Conservation (phyloP, 2,113 vertebrate genomes). For the Uria lomvia region DNA sequence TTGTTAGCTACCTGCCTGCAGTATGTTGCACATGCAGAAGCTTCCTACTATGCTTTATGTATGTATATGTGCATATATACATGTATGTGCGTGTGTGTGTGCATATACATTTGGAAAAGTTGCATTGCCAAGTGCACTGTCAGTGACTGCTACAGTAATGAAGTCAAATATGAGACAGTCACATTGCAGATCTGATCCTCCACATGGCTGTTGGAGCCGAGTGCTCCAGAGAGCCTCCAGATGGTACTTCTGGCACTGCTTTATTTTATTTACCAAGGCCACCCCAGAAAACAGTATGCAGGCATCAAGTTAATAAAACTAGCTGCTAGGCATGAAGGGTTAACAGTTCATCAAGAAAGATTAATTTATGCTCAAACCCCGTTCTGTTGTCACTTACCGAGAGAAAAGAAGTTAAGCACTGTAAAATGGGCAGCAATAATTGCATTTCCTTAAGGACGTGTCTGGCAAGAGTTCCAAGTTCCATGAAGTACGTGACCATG, state of each 20-base stretch:
- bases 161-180: neutral
- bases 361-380: conserved; percentile 39
- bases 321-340: conserved; percentile 14
- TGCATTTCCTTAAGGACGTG: conserved; percentile 67
- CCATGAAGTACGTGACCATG: conserved; percentile 73
- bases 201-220: neutral
- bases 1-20: neutral
- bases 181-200: neutral
- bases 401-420: conserved; percentile 44
- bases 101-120: neutral
- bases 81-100: too few species aligned
- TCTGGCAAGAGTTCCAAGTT: conserved; percentile 54
- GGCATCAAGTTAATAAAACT: neutral
- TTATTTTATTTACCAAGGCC: neutral
- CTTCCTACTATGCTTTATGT: accelerated
- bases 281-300: neutral
- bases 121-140: neutral
- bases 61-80: too few species aligned
- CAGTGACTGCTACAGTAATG: neutral
- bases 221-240: neutral
- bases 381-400: conserved; percentile 46
- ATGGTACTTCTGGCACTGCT: neutral
- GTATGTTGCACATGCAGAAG: accelerated
- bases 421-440: conserved; percentile 63
- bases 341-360: conserved; percentile 35